Conservation (phyloP, 2,113 vertebrate genomes). For the Podilymbus podiceps region DNA sequence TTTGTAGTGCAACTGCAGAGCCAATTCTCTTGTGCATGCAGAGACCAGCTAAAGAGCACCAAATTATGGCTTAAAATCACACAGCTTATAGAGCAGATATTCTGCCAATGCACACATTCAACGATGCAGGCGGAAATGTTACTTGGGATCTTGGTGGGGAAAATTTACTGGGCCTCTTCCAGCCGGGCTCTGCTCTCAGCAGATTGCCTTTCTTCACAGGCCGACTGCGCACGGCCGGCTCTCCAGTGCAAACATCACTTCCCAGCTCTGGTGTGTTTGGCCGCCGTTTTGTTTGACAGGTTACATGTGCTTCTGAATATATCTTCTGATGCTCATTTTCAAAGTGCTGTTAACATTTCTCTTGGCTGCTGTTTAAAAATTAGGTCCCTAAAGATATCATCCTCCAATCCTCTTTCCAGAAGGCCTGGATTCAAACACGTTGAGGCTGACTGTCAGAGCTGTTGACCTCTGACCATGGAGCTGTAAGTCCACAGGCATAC, state of each 20-base stretch:
- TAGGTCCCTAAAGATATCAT: constrained; percentile 22
- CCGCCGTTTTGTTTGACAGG: constrained; percentile 58
- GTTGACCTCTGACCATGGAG: neutral
- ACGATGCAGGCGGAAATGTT: neutral
- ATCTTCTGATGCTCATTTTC: constrained; percentile 50
- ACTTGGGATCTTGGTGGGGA: constrained; percentile 9
- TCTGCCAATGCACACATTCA: constrained; percentile 42
- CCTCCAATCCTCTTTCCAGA: neutral
- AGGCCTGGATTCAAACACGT: neutral
- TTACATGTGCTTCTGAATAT: constrained; percentile 52
- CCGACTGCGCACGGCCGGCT: neutral
- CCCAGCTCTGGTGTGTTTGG: constrained; percentile 6
- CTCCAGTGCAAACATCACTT: constrained; percentile 43
- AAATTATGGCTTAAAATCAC: constrained; percentile 23
- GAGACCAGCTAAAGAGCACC: constrained; percentile 31
- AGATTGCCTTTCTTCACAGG: neutral
- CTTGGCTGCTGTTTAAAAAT: constrained; percentile 40
- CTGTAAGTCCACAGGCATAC: neutral
- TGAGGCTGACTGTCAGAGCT: neutral
- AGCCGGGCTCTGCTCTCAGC: neutral
- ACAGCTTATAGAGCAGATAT: neutral
- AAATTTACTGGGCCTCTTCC: constrained; percentile 14
- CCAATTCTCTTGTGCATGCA: neutral
- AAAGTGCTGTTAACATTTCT: constrained; percentile 16
- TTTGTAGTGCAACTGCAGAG: neutral